Percentiles rank a stretch among this genome's conserved stretches.
Evolutionary conservation across 1,140 invertebrate genomes (phyloP).

Genomic region (Drosophila hydei): DNA sequence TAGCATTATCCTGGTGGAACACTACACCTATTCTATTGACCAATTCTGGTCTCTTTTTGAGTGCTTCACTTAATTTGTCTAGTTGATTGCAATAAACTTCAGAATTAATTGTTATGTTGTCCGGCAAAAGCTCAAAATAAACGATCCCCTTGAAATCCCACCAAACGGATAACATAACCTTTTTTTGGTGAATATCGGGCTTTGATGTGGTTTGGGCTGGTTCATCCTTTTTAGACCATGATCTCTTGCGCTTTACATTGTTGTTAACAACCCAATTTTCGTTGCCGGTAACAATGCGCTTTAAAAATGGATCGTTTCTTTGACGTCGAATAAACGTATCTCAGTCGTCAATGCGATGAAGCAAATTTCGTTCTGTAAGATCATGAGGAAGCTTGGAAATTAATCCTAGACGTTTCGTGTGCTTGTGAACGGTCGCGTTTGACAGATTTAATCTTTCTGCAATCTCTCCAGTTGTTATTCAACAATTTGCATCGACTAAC

Average conservation of each 20-base stretch:
- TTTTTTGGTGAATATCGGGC: conserved; percentile 21
- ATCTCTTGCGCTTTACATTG: conserved; percentile 11
- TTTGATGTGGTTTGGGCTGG: conserved; percentile 1
- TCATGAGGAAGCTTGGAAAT: background rate
- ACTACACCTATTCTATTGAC: conserved; percentile 13
- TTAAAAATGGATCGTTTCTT: background rate
- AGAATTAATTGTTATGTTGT: background rate
- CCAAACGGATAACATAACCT: conserved; percentile 27
- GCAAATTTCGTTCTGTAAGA: conserved; percentile 21
- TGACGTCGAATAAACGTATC: conserved; percentile 1
- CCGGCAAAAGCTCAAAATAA: background rate
- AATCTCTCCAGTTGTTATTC: too few relatives aligned
- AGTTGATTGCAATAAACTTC: background rate
- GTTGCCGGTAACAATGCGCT: too few relatives aligned
- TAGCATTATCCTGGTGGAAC: conserved; percentile 14
- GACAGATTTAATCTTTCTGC: too few relatives aligned
- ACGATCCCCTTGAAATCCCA: conserved; percentile 27
- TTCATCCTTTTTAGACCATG: conserved; percentile 13
- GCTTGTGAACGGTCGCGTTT: too few relatives aligned
- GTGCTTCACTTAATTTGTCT: conserved; percentile 11
- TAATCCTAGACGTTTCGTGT: background rate
- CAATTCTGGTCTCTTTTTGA: conserved; percentile 17
- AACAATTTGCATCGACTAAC: too few relatives aligned
- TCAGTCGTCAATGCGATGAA: conserved; percentile 9
- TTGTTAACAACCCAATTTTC: conserved; percentile 11